Conservation (phyloP, 2,888 invertebrate genomes). For the Cerceris ruficornis region DNA sequence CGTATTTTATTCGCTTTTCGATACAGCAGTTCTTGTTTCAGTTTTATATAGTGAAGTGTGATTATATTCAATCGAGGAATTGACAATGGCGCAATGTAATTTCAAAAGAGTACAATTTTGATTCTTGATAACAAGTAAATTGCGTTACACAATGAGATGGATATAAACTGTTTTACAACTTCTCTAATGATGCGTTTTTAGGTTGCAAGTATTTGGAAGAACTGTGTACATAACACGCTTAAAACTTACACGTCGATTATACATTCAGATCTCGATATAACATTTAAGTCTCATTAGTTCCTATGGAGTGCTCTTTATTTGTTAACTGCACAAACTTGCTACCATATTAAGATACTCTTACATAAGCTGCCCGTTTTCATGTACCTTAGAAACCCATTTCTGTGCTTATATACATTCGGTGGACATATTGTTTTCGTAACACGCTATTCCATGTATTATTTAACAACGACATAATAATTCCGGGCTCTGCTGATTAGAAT, state of each 20-base stretch:
- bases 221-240: slow-evolving; percentile 45
- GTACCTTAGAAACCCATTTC: slow-evolving; percentile 18
- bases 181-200: slow-evolving; percentile 7
- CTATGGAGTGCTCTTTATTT: slow-evolving; percentile 61
- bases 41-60: neutral
- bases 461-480: neutral
- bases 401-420: slow-evolving; percentile 9
- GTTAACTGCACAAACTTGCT: slow-evolving; percentile 70
- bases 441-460: neutral
- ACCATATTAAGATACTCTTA: slow-evolving; percentile 12
- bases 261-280: slow-evolving; percentile 55
- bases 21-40: neutral
- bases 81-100: neutral
- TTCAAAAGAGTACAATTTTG: neutral
- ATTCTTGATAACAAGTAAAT: neutral
- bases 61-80: neutral
- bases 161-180: slow-evolving; percentile 7
- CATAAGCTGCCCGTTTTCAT: slow-evolving; percentile 3
- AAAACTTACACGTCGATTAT: slow-evolving; percentile 38
- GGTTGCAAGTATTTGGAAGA: slow-evolving; percentile 21
- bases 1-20: neutral
- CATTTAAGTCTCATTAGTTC: slow-evolving; percentile 62
- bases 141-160: slow-evolving; percentile 23
- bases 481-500: slow-evolving; percentile 11
- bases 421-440: slow-evolving; percentile 3